Evolutionary conservation across 2,888 invertebrate genomes (phyloP), one percentile per base, ranked within the genome.

Genomic region (Xanthostigma xanthostigma): DNA sequence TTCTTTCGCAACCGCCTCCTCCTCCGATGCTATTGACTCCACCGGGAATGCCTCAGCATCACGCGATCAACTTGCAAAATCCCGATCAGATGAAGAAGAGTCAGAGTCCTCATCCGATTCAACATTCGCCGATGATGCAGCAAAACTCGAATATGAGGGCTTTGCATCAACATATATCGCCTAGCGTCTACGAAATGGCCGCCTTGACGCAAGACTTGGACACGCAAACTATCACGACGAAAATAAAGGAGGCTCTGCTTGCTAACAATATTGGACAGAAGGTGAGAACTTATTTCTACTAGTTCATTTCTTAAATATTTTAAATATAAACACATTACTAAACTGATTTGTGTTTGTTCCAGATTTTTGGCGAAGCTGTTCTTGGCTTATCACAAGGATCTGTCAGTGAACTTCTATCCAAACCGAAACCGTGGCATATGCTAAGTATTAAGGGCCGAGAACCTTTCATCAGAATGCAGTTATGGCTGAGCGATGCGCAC

Each of bases 391-490:
- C 94, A 0, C 96, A 97, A 68, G 96, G 93, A 10, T 93, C 96
- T 2, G 96, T 96, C 10, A 95, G 94, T 60, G 98, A 98, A 67
- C 73, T 98, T 53, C 75, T 98, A 8, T 94, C 95, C 52, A 96
- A 96, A 66, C 97, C 97, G 5, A 97, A 97, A 62, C 96, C 96
- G 0, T 97, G 97, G 96, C 94, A 94, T 64, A 94, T 96, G 94
- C 76, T 97, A 48, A 95, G 94, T 63, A 93, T 95, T 64, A 96
- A 96, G 66, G 97, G 97, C 0, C 76, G 96, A 35, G 97, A 97
- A 63, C 93, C 94, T 0, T 94, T 94, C 68, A 92, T 94, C 55
- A 75, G 93, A 46, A 94, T 94, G 94, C 95, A 96, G 64, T 67
- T 95, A 53, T 97, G 97, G 97, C 75, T 96, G 36, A 88, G 90